phyloP scores from a whole-genome alignment of 2,888 invertebrate genomes.

The Junonia oenone region DNA sequence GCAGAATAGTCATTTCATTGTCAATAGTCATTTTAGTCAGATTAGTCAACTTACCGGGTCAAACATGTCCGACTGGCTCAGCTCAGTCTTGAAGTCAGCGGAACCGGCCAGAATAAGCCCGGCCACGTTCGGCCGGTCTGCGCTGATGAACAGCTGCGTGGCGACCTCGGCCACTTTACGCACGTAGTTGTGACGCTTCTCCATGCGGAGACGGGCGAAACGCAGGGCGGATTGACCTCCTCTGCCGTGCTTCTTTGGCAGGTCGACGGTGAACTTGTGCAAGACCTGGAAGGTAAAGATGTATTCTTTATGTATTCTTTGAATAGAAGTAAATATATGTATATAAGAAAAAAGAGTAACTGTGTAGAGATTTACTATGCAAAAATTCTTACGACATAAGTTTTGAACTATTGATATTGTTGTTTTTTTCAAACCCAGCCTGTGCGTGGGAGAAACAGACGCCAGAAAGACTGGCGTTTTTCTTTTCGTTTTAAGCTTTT shows the following conservation, averaged over 20 bases:
- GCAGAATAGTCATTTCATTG: no score
- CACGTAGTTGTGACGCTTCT: slow-evolving; percentile 99
- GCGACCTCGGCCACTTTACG: slow-evolving; percentile 92
- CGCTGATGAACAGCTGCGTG: slow-evolving; percentile 97
- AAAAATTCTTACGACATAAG: no score
- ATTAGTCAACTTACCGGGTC: slow-evolving; percentile 89
- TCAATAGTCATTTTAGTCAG: no score
- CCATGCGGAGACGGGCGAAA: slow-evolving; percentile 99
- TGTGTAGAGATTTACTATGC: no score
- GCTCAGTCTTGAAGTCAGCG: slow-evolving; percentile 99
- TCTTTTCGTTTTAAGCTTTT: no score
- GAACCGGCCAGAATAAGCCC: slow-evolving; percentile 99
- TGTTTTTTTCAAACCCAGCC: no score
- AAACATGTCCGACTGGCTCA: slow-evolving; percentile 99
- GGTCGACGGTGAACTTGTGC: slow-evolving; percentile 97
- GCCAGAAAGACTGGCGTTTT: no score
- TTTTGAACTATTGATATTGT: no score
- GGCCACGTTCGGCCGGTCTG: slow-evolving; percentile 98
- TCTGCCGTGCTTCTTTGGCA: slow-evolving; percentile 99
- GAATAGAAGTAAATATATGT: no score
- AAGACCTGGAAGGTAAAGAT: slow-evolving; percentile 81
- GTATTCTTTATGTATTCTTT: no score
- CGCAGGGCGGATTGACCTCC: slow-evolving; percentile 99
- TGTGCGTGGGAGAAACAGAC: no score
- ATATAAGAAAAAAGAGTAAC: no score